phyloP scores from a whole-genome alignment of 2,797 vertebrate species.

The Hyperoplus lanceolatus region DNA sequence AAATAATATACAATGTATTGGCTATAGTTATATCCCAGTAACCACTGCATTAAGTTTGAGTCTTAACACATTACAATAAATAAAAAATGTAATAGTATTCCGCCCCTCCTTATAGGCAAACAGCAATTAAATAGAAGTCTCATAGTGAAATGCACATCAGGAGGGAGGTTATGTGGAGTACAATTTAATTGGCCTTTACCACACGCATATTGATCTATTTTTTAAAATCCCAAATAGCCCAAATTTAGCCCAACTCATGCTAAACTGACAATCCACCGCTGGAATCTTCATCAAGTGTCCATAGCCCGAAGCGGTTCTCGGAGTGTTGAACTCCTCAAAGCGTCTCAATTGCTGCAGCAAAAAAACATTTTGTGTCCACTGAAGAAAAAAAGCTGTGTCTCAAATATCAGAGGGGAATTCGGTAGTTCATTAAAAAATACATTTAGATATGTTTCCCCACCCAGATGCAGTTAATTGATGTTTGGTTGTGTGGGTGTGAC shows the following conservation, averaged over 20 bases:
- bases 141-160: not conserved
- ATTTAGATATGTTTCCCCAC: conserved; percentile 18
- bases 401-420: conserved; percentile 2
- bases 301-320: conserved; percentile 37
- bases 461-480: not conserved
- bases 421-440: not conserved
- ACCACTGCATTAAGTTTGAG: too few relatives aligned
- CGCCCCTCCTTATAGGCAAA: not conserved
- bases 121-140: conserved; percentile 4
- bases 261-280: conserved; percentile 41
- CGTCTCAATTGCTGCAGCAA: conserved; percentile 38
- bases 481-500: not conserved
- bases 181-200: conserved; percentile 68
- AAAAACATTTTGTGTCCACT: conserved; percentile 14
- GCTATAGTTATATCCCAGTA: too few relatives aligned
- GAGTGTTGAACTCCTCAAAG: conserved; percentile 37
- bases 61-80: too few relatives aligned
- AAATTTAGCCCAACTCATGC: conserved; percentile 52
- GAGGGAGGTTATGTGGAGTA: conserved; percentile 45
- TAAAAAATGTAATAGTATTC: too few relatives aligned
- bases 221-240: conserved; percentile 65
- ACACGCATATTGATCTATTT: conserved; percentile 75
- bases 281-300: conserved; percentile 25
- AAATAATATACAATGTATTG: too few relatives aligned
- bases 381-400: conserved; percentile 4